Evolutionary conservation across 2,113 vertebrate genomes (phyloP), one percentile per base, ranked within the genome.

Genomic region (Mustela lutreola): DNA sequence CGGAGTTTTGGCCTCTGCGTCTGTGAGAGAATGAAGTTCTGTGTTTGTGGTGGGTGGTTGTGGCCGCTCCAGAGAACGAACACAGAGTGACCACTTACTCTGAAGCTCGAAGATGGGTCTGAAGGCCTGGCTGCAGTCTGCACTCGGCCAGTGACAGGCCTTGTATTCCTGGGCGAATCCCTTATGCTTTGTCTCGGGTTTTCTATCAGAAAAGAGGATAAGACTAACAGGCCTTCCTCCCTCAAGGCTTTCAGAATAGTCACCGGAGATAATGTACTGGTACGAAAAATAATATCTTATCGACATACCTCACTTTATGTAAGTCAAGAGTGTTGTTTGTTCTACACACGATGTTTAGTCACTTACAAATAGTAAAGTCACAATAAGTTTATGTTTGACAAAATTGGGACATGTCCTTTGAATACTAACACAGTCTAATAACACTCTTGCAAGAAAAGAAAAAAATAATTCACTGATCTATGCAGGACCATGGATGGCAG

Each of bases 101-200:
- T 0, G 33, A 50, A 62, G 9, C 11, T 22, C 84, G 26, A 2
- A 2, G 71, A 4, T 5, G 22, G 56, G 39, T 21, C 16, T 62
- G 50, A 6, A 14, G 10, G 11, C 6, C 71, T 19, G 33, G 4
- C 33, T n/a, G 7, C 9, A 39, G 50, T 63, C 19, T n/a, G 33
- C 22, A 3, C 36, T 39, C 63, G 7, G 6, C 31, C 56, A 2
- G 0, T 4, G 63, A 16, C 5, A 0, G 4, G 11, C 12, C 4
- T 2, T 12, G 1, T 22, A 2, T 28, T 31, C 67, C 33, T 6
- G 53, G 73, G 26, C 36, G 36, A 33, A 28, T 58, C 48, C 3
- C 24, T 67, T 45, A 5, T 11, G 9, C 45, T 21, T 9, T 53
- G 24, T 16, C 11, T 73, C 18, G 7, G 21, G 65, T 12, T 60